A percentile compares a stretch with the other conserved stretches of the same genome.
phyloP scores from a whole-genome alignment of 2,113 vertebrate genomes.

The Varanus salvator region DNA sequence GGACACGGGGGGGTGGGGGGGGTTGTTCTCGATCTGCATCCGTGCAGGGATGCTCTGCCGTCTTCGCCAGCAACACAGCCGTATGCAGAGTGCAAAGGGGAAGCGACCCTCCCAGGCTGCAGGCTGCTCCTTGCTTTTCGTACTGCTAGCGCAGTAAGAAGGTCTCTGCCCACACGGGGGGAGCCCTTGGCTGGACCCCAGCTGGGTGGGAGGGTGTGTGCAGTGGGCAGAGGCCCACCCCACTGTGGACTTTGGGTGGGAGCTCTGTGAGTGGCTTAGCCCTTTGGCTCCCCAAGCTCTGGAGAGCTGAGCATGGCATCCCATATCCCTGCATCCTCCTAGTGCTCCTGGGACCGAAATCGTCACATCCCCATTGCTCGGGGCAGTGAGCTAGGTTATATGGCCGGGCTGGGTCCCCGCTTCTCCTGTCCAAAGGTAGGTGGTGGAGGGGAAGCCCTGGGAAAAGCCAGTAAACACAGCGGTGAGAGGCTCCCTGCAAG shows the following conservation, averaged over 20 bases:
- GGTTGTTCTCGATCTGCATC: no score
- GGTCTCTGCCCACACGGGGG: fast-evolving
- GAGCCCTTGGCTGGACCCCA: fast-evolving
- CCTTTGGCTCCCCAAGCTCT: not conserved
- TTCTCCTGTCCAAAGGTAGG: not conserved
- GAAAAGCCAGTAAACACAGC: no score
- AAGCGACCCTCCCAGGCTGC: fast-evolving
- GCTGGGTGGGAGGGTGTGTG: not conserved
- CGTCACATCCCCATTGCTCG: not conserved
- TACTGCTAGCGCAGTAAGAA: not conserved
- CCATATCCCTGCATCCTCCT: not conserved
- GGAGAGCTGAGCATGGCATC: not conserved
- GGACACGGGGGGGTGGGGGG: not conserved
- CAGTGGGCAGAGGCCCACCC: not conserved
- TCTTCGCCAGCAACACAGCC: constrained; percentile 11
- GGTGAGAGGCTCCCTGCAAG: no score
- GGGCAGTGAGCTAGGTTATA: not conserved
- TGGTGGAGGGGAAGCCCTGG: not conserved
- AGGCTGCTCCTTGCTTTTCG: not conserved
- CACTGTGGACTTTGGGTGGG: not conserved
- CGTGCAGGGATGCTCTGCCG: not conserved
- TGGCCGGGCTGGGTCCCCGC: no score
- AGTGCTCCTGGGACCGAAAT: not conserved
- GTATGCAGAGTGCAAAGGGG: fast-evolving
- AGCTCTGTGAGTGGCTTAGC: constrained; percentile 64